phyloP scores from a whole-genome alignment of 2,888 invertebrate species.

The Nephrotoma flavescens region DNA sequence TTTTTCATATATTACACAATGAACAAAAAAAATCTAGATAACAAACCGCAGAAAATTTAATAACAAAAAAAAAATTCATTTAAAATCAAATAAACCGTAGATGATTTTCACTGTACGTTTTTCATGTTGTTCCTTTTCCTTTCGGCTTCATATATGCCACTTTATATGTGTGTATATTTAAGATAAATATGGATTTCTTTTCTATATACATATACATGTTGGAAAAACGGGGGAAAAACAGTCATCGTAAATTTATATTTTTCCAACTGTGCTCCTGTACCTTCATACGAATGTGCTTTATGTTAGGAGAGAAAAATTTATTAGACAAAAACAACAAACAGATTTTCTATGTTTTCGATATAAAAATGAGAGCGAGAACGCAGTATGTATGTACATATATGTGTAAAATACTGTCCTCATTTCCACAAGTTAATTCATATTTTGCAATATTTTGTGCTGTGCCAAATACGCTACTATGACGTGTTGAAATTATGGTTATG shows the following conservation, averaged over 20 bases:
- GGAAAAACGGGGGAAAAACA: background rate
- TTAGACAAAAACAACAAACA: background rate
- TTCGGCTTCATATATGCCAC: background rate
- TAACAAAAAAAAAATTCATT: background rate
- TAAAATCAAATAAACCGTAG: background rate
- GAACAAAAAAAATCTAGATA: background rate
- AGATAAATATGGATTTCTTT: background rate
- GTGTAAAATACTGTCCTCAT: background rate
- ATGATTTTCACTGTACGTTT: background rate
- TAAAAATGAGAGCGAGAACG: background rate
- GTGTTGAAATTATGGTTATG: background rate
- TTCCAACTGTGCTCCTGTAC: background rate
- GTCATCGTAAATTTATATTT: background rate
- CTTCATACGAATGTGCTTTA: background rate
- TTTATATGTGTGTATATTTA: background rate
- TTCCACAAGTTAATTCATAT: no score
- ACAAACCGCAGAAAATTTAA: background rate
- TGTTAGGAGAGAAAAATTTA: background rate
- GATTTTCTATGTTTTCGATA: background rate
- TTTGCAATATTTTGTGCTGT: background rate
- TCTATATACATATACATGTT: background rate
- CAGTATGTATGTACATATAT: background rate
- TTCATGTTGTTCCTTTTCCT: background rate
- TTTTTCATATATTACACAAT: background rate
- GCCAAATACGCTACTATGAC: background rate